Base-by-base conservation (phyloP, 2,797 vertebrate species). In the Dipus sagitta region DNA sequence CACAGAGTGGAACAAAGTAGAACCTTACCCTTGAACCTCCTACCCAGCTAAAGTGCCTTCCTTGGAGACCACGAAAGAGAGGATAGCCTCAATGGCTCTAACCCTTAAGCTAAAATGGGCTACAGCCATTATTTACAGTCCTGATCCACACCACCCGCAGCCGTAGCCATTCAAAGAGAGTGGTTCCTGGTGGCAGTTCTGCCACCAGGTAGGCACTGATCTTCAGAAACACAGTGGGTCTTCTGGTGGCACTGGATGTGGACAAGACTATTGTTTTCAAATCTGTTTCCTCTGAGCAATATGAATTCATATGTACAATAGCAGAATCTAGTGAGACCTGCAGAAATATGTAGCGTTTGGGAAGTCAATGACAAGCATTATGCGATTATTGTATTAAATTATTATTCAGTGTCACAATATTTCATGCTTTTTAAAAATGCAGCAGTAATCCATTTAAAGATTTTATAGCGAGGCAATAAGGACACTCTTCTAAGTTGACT, bases 401-500 rank as follows among this genome's bases (percentile, higher is more conserved):
- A 91, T 95, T 96, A 3, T 94, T 82, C 94, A 88, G 38, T 80
- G 67, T 88, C 90, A 90, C 38, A 92, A 23, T 89, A 87, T 76
- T 92, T 92, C 86, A 90, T 68, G 62, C 42, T 38, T 96, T 91
- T 90, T 71, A 67, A 97, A 97, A 96, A 52, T 65, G 95, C 62
- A 88, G 52, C 42, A 88, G 67, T 88, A 64, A 94, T 65, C 64
- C 87, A 90, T 80, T 92, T 6, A 30, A 96, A 75, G 64, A 90
- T 96, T 96, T 93, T 65, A 94, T 83, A 96, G 52, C 74, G 93
- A 96, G 42, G 88, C 94, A 95, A 95, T 23, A 18, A 97, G 91
- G 38, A 74, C 76, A 95, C 88, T 67, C 77, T 67, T 54, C 34
- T 65, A 94, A 3, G 15, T 91, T 96, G 75, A 96, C 79, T 96